These are phyloP conservation scores for Petromus typicus DNA, from an alignment of 2,113 vertebrate genomes.

Conservation along the genomic window DNA sequence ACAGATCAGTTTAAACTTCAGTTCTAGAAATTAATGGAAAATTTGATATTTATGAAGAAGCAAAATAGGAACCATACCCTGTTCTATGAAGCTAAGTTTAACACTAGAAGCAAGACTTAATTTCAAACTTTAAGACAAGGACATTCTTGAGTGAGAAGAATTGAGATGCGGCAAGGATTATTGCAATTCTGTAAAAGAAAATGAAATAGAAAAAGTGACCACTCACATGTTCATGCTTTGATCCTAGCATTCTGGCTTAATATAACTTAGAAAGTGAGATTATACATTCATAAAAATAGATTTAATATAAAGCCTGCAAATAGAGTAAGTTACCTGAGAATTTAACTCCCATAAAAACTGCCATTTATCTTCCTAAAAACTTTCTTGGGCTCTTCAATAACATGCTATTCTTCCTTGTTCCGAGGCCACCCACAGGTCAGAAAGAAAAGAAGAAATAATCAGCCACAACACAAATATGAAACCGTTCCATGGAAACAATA, in stretches of 20 bases:
- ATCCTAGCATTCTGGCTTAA: background rate
- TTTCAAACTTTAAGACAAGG: background rate
- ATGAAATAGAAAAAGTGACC: background rate
- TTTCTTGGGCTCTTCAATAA: background rate
- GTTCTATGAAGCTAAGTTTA: constrained; percentile 43
- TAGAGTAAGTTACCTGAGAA: constrained; percentile 31
- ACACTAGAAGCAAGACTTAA: background rate
- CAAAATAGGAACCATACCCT: constrained; percentile 32
- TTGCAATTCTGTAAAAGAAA: constrained; percentile 39
- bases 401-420: background rate
- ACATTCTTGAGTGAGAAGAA: constrained; percentile 3
- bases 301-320: constrained; percentile 5
- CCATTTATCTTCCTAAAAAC: background rate
- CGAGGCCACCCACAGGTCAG: background rate
- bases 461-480: background rate
- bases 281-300: constrained; percentile 2
- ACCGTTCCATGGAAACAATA: background rate
- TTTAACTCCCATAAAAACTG: background rate
- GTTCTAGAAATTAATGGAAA: constrained; percentile 69
- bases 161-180: background rate
- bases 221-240: background rate
- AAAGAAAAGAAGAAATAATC: constrained; percentile 28
- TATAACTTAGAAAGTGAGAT: background rate
- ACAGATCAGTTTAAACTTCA: constrained; percentile 58
- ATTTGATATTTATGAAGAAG: constrained; percentile 53